Evolutionary conservation across 2,113 vertebrate genomes (phyloP).

Genomic region (Saccopteryx bilineata): DNA sequence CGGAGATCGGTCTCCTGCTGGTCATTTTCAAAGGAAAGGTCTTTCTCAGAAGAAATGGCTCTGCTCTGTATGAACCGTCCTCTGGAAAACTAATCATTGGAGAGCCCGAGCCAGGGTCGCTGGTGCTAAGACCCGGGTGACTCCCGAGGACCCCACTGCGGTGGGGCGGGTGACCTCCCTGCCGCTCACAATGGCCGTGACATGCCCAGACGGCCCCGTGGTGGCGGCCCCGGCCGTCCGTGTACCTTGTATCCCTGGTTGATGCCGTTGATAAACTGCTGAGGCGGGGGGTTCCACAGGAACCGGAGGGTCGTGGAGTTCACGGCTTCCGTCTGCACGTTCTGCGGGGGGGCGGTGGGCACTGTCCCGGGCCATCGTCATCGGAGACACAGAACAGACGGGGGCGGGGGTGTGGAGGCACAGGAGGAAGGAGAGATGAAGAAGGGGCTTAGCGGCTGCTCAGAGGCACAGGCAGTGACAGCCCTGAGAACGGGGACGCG

Average conservation of each 20-base stretch:
- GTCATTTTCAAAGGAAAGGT: not conserved
- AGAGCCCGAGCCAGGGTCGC: not conserved
- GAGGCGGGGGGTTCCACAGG: constrained; percentile 96
- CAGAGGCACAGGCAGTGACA: not conserved
- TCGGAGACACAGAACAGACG: not conserved
- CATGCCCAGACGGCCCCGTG: accelerated
- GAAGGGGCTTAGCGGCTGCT: constrained; percentile 44
- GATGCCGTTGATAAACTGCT: constrained; percentile 98
- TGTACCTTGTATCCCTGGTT: constrained; percentile 98
- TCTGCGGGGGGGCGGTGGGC: constrained; percentile 96
- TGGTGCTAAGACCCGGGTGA: not conserved
- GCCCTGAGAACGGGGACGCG: not conserved
- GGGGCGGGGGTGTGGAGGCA: not conserved
- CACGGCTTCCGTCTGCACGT: constrained; percentile 92
- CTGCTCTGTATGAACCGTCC: not conserved
- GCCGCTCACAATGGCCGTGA: accelerated
- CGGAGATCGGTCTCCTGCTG: accelerated
- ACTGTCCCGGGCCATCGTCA: constrained; percentile 85
- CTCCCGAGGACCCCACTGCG: not conserved
- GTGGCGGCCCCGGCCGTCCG: too few relatives aligned
- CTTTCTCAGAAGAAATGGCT: not conserved
- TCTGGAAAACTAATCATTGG: not conserved
- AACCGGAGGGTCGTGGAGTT: constrained; percentile 96
- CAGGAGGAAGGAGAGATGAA: constrained; percentile 45
- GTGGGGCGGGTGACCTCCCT: not conserved